Conservation (phyloP, 2,888 invertebrate species). For the Leucophora obtusa region DNA sequence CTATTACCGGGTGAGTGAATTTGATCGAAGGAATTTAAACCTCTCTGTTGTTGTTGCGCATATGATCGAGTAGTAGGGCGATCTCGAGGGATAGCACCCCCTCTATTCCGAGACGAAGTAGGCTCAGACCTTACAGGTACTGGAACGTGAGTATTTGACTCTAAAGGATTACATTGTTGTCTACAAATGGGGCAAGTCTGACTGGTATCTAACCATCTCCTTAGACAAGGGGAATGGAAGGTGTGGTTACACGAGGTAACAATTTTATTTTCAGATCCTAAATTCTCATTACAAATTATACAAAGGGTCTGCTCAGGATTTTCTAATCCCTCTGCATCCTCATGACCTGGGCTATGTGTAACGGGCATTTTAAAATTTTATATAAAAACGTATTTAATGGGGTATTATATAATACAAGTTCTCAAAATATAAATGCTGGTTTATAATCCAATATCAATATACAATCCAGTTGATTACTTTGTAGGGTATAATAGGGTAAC, state of each 20-base stretch:
- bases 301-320: not conserved
- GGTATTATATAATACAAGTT: too few species aligned
- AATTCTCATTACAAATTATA: not conserved
- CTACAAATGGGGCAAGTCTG: constrained; percentile 4
- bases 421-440: too few species aligned
- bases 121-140: not conserved
- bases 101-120: not conserved
- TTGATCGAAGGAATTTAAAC: not conserved
- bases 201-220: not conserved
- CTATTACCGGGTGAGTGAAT: not conserved
- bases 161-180: not conserved
- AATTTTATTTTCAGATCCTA: not conserved
- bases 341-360: not conserved
- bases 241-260: not conserved
- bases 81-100: constrained; percentile 12
- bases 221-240: not conserved
- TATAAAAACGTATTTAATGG: not conserved
- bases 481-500: not conserved
- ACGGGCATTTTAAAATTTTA: not conserved
- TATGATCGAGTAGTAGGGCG: not conserved
- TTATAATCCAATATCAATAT: not conserved
- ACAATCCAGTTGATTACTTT: not conserved
- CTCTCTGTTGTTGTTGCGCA: constrained; percentile 1
- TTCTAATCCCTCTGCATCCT: not conserved
- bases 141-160: not conserved